Evolutionary conservation across 2,113 vertebrate genomes (phyloP).

Genomic region (Pluvialis apricaria): DNA sequence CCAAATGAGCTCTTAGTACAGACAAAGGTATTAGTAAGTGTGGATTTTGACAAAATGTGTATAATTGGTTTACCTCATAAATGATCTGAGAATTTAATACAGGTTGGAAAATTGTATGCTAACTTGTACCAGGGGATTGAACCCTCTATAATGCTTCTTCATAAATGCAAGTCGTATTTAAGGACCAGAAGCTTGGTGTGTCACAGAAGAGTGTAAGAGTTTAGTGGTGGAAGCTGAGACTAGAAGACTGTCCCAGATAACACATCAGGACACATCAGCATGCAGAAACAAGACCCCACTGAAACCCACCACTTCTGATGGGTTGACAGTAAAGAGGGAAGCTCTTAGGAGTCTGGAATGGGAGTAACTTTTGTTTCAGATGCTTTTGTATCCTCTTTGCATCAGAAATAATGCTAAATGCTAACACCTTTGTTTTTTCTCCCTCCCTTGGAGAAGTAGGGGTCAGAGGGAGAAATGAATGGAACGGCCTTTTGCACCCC

Average conservation of each 20-base stretch:
- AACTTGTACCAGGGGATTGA: background rate
- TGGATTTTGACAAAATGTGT: background rate
- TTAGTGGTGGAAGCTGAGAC: background rate
- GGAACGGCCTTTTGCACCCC: background rate
- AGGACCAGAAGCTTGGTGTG: background rate
- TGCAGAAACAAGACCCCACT: background rate
- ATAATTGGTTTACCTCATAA: background rate
- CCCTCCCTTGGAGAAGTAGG: background rate
- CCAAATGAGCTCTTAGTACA: background rate
- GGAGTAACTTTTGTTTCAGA: background rate
- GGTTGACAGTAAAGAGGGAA: background rate
- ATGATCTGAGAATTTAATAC: background rate
- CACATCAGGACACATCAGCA: background rate
- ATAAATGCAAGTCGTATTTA: background rate
- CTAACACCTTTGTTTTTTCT: background rate
- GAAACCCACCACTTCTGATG: background rate
- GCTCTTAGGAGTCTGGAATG: background rate
- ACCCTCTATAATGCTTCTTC: background rate
- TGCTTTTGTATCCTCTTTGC: background rate
- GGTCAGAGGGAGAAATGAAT: background rate
- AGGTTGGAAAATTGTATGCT: background rate
- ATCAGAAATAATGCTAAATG: background rate
- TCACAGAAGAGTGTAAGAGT: background rate
- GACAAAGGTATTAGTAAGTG: background rate
- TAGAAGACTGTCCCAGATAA: background rate